Evolutionary conservation across 2,888 invertebrate species (phyloP).

Genomic region (Malachius bipustulatus): DNA sequence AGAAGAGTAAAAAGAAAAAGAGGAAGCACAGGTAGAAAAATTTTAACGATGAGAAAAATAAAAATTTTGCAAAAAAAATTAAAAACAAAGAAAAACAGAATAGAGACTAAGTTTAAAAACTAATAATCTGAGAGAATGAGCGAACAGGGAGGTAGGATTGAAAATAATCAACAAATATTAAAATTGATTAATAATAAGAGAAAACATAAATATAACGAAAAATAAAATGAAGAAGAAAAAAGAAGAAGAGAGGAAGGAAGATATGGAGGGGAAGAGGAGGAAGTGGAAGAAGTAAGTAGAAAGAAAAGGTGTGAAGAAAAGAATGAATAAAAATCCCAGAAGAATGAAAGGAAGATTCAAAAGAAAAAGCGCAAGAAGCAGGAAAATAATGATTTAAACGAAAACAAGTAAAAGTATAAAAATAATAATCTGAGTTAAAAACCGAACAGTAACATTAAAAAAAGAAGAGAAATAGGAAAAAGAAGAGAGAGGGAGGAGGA

Average conservation of each 20-base stretch:
- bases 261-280: neutral
- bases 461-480: neutral
- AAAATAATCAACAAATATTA: too few species aligned
- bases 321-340: neutral
- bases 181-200: too few species aligned
- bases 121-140: too few species aligned
- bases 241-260: neutral
- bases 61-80: too few species aligned
- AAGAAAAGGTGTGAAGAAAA: conserved; percentile 1
- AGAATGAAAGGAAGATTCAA: neutral
- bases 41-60: too few species aligned
- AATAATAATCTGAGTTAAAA: neutral
- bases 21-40: too few species aligned
- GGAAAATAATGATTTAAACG: neutral
- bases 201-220: too few species aligned
- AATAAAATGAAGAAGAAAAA: neutral
- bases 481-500: neutral
- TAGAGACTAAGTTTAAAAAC: too few species aligned
- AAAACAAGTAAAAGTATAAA: neutral
- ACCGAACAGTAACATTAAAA: neutral
- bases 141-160: too few species aligned
- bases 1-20: too few species aligned
- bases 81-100: too few species aligned
- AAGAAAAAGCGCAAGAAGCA: neutral
- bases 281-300: neutral